These are phyloP conservation scores for Physella acuta DNA, from an alignment of 1,140 invertebrate genomes.

Conservation along the genomic window DNA sequence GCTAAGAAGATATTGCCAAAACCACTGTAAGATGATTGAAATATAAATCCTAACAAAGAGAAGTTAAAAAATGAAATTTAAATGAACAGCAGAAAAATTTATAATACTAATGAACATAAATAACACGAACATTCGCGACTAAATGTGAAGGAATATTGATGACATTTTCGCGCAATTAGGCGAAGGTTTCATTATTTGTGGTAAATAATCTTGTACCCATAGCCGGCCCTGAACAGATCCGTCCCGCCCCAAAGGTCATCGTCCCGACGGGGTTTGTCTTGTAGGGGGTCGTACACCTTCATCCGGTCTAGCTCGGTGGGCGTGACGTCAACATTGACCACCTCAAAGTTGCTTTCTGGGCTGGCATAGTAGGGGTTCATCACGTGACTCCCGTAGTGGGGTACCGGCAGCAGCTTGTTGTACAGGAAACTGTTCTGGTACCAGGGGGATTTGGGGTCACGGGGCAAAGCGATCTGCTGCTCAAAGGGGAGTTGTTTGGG, in stretches of 20 bases:
- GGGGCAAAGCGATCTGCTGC: neutral
- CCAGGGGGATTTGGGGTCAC: no score
- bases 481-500: neutral
- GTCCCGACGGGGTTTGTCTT: neutral
- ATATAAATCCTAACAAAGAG: no score
- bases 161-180: no score
- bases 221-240: conserved; percentile 8
- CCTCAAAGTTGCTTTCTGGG: conserved; percentile 2
- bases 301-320: neutral
- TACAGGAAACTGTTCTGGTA: neutral
- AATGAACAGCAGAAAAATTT: no score
- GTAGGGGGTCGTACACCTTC: neutral
- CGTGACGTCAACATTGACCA: neutral
- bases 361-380: neutral
- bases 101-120: no score
- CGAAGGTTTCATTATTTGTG: no score
- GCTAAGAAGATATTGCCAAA: no score
- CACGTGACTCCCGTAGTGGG: neutral
- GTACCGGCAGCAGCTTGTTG: neutral
- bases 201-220: conserved; percentile 12
- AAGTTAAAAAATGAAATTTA: no score
- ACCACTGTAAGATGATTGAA: no score
- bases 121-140: no score
- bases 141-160: no score
- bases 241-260: neutral